Evolutionary conservation across 2,113 vertebrate species (phyloP).

Genomic region (Onychostoma macrolepis): DNA sequence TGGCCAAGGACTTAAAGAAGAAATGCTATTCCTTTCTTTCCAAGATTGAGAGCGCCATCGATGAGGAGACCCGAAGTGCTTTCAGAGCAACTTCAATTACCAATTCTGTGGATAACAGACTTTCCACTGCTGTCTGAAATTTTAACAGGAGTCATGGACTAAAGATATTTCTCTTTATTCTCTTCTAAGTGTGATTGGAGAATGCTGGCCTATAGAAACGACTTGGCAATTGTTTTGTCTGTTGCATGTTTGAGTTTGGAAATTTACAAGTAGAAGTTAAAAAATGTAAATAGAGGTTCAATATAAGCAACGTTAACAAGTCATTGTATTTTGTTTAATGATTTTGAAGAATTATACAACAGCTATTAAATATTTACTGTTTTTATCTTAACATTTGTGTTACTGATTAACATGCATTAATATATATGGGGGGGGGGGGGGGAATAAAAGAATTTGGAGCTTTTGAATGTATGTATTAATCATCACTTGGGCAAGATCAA

Average conservation of each 20-base stretch:
- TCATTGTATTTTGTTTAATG: not conserved
- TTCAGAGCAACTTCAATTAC: slow-evolving; percentile 70
- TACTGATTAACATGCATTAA: not conserved
- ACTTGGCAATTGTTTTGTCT: not conserved
- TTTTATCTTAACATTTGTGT: not conserved
- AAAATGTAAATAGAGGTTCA: not conserved
- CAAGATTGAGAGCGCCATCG: slow-evolving; percentile 78
- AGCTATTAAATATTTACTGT: not conserved
- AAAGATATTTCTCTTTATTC: not conserved
- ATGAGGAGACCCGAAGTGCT: slow-evolving; percentile 71
- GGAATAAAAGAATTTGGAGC: not conserved
- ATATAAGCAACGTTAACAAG: not conserved
- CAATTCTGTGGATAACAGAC: slow-evolving; percentile 67
- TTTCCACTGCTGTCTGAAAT: slow-evolving; percentile 70
- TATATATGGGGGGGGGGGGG: not conserved
- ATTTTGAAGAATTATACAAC: not conserved
- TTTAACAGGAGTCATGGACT: not conserved
- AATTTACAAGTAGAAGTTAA: not conserved
- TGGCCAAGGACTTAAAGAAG: slow-evolving; percentile 90
- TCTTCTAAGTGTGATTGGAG: not conserved
- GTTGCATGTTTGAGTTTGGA: not conserved
- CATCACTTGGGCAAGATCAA: not conserved
- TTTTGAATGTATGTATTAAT: not conserved
- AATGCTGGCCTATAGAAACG: not conserved
- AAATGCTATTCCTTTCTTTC: slow-evolving; percentile 71